Percentiles rank a stretch among this genome's conserved stretches.
Conservation (phyloP, 2,113 vertebrate genomes). For the Reinhardtius hippoglossoides region DNA sequence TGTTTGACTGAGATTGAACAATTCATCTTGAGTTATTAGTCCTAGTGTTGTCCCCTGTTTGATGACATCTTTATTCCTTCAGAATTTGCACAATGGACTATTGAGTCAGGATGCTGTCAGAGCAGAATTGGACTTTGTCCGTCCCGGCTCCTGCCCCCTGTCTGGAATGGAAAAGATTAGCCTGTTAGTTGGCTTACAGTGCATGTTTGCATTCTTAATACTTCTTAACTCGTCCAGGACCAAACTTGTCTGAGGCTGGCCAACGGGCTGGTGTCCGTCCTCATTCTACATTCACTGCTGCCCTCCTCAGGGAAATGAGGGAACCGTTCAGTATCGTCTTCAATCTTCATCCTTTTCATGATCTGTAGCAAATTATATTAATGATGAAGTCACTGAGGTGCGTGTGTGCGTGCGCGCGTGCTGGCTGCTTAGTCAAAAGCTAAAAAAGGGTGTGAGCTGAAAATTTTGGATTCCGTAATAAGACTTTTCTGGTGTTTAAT, state of each 20-base stretch:
- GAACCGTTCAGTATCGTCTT: neutral
- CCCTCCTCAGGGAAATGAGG: conserved; percentile 53
- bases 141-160: conserved; percentile 47
- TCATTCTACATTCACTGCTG: conserved; percentile 50
- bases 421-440: conserved; percentile 1
- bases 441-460: conserved; percentile 12
- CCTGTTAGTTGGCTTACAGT: conserved; percentile 65
- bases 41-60: conserved; percentile 20
- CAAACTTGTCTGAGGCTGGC: conserved; percentile 18
- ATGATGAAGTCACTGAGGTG: neutral
- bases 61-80: conserved; percentile 62
- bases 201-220: conserved; percentile 73
- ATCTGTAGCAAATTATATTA: neutral
- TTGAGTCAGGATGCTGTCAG: conserved; percentile 67
- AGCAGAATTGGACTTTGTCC: conserved; percentile 64
- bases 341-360: conserved; percentile 16
- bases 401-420: neutral
- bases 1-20: conserved; percentile 33
- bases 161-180: conserved; percentile 77
- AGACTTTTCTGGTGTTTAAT: neutral
- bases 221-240: conserved; percentile 48
- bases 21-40: conserved; percentile 44
- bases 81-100: conserved; percentile 55
- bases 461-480: neutral
- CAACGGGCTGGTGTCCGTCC: conserved; percentile 28